Conservation (phyloP, 2,797 vertebrate species). For the Danio albolineatus region DNA sequence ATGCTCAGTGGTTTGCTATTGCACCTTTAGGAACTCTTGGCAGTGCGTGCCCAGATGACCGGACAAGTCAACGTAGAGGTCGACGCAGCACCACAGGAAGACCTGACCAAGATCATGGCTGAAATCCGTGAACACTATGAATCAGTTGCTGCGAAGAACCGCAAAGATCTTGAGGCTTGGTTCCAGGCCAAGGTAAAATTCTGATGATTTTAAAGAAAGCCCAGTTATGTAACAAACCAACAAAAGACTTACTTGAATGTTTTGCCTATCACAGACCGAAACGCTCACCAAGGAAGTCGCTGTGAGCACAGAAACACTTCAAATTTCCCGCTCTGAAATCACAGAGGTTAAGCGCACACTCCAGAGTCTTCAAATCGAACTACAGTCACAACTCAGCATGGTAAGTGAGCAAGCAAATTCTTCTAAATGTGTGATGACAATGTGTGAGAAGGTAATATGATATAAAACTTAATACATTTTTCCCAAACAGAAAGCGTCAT, state of each 20-base stretch:
- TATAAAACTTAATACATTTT: not conserved
- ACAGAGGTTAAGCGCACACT: constrained; percentile 63
- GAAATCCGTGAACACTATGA: constrained; percentile 88
- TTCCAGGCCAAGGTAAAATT: constrained; percentile 72
- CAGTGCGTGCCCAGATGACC: constrained; percentile 73
- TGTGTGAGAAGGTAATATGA: too few species aligned
- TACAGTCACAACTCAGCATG: constrained; percentile 80
- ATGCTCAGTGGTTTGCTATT: not conserved
- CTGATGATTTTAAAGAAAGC: not conserved
- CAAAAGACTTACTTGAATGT: not conserved
- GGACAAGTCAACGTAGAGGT: constrained; percentile 89
- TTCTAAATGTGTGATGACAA: too few species aligned
- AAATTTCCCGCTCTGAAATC: constrained; percentile 53
- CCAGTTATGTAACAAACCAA: not conserved
- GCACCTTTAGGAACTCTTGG: constrained; percentile 77
- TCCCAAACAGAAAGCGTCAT: constrained; percentile 69
- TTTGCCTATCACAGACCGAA: constrained; percentile 32
- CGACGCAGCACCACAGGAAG: constrained; percentile 76
- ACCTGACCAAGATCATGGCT: constrained; percentile 79
- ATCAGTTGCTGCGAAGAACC: constrained; percentile 79
- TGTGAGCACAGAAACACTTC: constrained; percentile 48
- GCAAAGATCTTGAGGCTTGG: constrained; percentile 84
- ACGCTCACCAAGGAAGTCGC: constrained; percentile 49
- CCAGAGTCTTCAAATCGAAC: constrained; percentile 83
- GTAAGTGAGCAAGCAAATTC: constrained; percentile 77